Evolutionary conservation across 2,888 invertebrate species (phyloP), one percentile per base, ranked within the genome.

Genomic region (Microctonus brassicae): DNA sequence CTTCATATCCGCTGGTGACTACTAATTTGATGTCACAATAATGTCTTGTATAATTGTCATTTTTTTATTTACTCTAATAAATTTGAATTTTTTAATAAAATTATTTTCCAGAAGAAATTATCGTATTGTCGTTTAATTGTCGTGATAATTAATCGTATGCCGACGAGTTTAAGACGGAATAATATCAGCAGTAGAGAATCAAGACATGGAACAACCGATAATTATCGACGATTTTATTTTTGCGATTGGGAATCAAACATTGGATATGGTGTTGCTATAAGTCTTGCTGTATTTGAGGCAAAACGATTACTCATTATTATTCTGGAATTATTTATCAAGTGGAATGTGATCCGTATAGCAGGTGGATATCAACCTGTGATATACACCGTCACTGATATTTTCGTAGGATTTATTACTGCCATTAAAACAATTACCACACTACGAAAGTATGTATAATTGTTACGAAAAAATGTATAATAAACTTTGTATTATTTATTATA

Each of bases 241-340:
- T 81, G 80, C 60, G 77, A 73, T 58, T 82, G 84, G 84, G 81
- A 84, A 71, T 72, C 76, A 47, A 80, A 77, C 63, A 75, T 80
- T 65, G 81, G 82, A 34, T 77, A 80, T 52, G 82, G 77, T 4
- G 78, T 84, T 0, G 84, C 85, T 11, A 75, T 82, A 20, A 80
- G 82, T 5, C 78, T 85, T n/a, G 80, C 79, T 20, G 76, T 81
- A 7, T 77, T 86, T 62, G 86, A 86, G 73, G 78, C 79, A 11
- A 85, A 86, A 75, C 80, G 86, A 3, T 77, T 86, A 42, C 77
- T 84, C 42, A 76, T 86, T 36, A 66, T 86, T 47, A 73, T 79
- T 10, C 61, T 86, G n/a, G 85, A 85, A 70, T 80, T 83, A 65
- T 76, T 85, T 29, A 76, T 81, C 17, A 82, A 86, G 64, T 80